Base-by-base conservation (phyloP, 2,113 vertebrate genomes). In the Peromyscus maniculatus region DNA sequence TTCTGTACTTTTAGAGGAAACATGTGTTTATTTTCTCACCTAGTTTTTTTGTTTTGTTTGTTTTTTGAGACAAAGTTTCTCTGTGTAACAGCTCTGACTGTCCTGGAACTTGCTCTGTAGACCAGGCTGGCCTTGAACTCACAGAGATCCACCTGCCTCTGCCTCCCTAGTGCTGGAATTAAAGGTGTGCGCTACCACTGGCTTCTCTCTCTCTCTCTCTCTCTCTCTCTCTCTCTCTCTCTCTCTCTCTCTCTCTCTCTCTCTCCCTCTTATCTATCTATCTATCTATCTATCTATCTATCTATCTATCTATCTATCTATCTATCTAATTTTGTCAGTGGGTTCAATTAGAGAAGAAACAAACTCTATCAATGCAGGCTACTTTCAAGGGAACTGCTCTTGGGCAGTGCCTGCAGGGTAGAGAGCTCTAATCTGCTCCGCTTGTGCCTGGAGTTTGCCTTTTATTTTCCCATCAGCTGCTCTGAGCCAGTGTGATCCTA, bases 1-100 rank as follows among this genome's bases (percentile, higher is more conserved):
- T 43, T 92, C 94, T 87, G 28, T 66, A 66, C 59, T 97, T 92
- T 71, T 87, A 93, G 66, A 96, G 59, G 36, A 62, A 66, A 31
- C 67, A 11, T 31, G 86, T 93, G 36, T 89, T 97, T 93, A 72
- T 93, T 57, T 66, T 83, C 49, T 91, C 62, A 59, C 3, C 0
- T 67, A 59, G 59, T 5, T 69, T 4, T 62, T 83, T 59, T 57
- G 9, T 57, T 55, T 33, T 79, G 71, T 4, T 22, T 55, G 28
- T 10, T 89, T 80, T 55, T 77, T 7, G 8, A 72, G 16, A n/a
- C 36, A n/a, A 17, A 16, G 16, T n/a, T 72, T 72, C 36, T 72
- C 36, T 71, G 69, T n/a, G 16, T n/a, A 71, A n/a, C 33, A 19
- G 33, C 33, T 71, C 33, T 71, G 69, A 33, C 16, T 36, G 69